Base-by-base conservation (phyloP, 2,797 vertebrate species). In the Poeciliopsis turneri region DNA sequence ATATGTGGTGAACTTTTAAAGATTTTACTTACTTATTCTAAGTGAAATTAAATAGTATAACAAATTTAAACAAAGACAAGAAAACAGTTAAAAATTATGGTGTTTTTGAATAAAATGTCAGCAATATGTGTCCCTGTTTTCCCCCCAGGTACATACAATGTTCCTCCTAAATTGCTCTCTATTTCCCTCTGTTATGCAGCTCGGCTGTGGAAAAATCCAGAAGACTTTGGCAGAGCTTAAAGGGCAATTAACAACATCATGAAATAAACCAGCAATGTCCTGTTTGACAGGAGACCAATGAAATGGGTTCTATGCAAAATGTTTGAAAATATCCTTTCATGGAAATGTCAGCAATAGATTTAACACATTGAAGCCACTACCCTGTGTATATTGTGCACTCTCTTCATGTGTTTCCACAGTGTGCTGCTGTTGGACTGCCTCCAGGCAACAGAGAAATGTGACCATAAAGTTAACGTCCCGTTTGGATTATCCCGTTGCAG, bases 251-350 rank as follows among this genome's bases (percentile, higher is more conserved):
- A 57, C 47, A 79, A 33, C 76, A 68, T 75, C 76, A 88, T 90
- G 82, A 90, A 90, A 89, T 81, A 89, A 91, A 91, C 79, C 85
- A 89, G 84, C n/a, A 73, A 78, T 71, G 70, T 86, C 69, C 70
- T 88, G 88, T 88, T 91, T 92, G 87, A 92, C 89, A 87, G 73
- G 82, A n/a, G 41, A 16, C 39, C 74, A 78, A 84, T 85, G 83
- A 79, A 84, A 84, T 59, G 72, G 76, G 28, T 61, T 33, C 28
- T 13, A 30, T 47, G 53, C 59, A 71, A 76, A 77, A 79, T 9
- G 4, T 68, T 28, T 23, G 4, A 20, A 72, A 41, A 83, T 41
- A 28, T 36, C 16, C 25, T 78, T 71, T 68, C 9, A 55, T 0
- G 71, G 36, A 18, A 49, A 45, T 55, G 61, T 16, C 46, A 68